Conservation (phyloP, 1,140 invertebrate genomes). For the Dendroctonus valens region DNA sequence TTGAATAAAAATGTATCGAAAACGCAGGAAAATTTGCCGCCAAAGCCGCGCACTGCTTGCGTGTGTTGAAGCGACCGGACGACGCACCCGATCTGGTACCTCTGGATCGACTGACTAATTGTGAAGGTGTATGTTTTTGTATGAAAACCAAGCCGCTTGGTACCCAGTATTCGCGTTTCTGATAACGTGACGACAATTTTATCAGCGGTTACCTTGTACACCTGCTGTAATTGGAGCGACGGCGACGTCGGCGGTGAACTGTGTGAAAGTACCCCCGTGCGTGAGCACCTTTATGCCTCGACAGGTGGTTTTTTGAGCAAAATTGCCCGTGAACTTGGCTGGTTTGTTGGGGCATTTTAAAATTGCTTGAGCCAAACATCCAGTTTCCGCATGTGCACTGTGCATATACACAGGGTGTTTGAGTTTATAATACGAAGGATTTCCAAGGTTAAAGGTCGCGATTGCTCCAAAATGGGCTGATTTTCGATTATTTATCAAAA, state of each 20-base stretch:
- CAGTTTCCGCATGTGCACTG: background rate
- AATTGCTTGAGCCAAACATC: background rate
- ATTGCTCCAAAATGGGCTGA: too few species aligned
- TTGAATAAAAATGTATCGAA: too few species aligned
- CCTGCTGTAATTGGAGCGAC: background rate
- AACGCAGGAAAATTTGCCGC: too few species aligned
- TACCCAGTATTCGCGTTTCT: slow-evolving; percentile 4
- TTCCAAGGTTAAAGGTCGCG: too few species aligned
- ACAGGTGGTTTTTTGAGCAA: background rate
- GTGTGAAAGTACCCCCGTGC: slow-evolving; percentile 1
- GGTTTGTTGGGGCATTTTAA: background rate
- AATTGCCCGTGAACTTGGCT: background rate
- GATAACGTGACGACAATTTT: slow-evolving; percentile 14
- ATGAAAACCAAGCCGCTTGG: background rate
- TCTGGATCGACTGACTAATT: too few species aligned
- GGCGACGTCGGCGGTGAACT: background rate
- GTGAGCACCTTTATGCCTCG: background rate
- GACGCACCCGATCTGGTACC: too few species aligned
- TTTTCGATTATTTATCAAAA: too few species aligned
- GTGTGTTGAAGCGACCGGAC: too few species aligned
- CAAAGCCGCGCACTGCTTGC: too few species aligned
- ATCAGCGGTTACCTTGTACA: slow-evolving; percentile 15
- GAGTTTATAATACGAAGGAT: too few species aligned
- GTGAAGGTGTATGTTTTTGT: background rate
- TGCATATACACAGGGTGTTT: too few species aligned